Evolutionary conservation across 2,113 vertebrate genomes (phyloP).

Genomic region (Anarhynchus alexandrinus): DNA sequence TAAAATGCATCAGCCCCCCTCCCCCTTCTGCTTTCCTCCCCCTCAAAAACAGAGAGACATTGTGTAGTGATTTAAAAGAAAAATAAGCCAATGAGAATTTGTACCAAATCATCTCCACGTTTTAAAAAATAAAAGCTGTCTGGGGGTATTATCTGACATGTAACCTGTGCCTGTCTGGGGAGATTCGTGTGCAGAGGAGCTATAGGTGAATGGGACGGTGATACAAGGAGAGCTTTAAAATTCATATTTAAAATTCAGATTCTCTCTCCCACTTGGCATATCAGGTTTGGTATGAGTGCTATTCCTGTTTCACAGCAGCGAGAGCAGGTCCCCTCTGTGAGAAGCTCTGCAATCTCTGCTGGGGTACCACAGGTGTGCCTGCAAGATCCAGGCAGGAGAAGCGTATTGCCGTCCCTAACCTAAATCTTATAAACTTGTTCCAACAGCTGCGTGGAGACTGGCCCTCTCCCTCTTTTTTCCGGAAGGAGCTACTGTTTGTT

Average conservation of each 20-base stretch:
- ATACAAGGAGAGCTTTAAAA: background rate
- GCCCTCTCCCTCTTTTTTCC: background rate
- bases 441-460: background rate
- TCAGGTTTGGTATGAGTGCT: background rate
- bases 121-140: too few relatives aligned
- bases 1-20: background rate
- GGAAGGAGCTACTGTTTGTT: background rate
- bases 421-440: background rate
- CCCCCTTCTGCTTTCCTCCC: background rate
- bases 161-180: background rate
- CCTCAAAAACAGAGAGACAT: background rate
- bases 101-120: background rate
- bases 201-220: background rate
- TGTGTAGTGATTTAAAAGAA: background rate
- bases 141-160: background rate
- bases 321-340: rapidly evolving
- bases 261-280: background rate
- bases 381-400: background rate
- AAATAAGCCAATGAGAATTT: background rate
- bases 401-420: background rate
- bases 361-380: background rate
- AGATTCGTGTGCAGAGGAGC: background rate
- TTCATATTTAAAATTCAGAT: background rate
- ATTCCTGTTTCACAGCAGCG: background rate
- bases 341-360: background rate